Evolutionary conservation across 2,888 invertebrate genomes (phyloP), one percentile per base, ranked within the genome.

Genomic region (Phalangium opilio): DNA sequence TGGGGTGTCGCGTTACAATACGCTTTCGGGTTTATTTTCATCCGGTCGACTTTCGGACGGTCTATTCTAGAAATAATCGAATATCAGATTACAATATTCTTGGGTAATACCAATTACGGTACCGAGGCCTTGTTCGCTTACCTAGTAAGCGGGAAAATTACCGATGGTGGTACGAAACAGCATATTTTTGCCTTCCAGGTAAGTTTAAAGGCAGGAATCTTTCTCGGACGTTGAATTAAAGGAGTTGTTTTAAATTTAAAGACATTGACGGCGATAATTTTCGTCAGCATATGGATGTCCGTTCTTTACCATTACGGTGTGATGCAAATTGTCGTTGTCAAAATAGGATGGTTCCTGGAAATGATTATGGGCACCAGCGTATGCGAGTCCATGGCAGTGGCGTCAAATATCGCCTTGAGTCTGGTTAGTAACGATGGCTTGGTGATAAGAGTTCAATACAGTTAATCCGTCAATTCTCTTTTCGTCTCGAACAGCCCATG

Each of bases 101-200:
- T 95, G 44, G 71, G 73, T 5, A 93, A 79, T 63, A 78, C 86
- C 0, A 73, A 79, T 48, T 73, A 75, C 0, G 95, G 93, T 0
- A 79, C 87, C 0, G 72, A 71, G 1, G 91, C 95, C 62, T 82
- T 89, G 0, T 96, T 83, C 61, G 86, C 87, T 0, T 56, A 57
- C 36, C 46, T 62, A 18, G 58, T 57, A 11, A 45, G 52, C 11
- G 58, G 57, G 4, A 45, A 50, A 7, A 14, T 50, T 12, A 27
- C 36, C 10, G 46, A 50, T 3, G 70, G 77, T 58, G 59, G 14
- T 61, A 55, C 15, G 17, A 52, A 14, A 18, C 38, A 38, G n/a
- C 14, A 15, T 17, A 18, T 38, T 10, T 91, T 95, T 63, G 90
- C 87, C 0, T 91, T 95, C 64, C 74, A 79, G 63, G 89, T 89